Evolutionary conservation across 1,140 invertebrate genomes (phyloP), one percentile per base, ranked within the genome.

Genomic region (Lepidurus couesii): DNA sequence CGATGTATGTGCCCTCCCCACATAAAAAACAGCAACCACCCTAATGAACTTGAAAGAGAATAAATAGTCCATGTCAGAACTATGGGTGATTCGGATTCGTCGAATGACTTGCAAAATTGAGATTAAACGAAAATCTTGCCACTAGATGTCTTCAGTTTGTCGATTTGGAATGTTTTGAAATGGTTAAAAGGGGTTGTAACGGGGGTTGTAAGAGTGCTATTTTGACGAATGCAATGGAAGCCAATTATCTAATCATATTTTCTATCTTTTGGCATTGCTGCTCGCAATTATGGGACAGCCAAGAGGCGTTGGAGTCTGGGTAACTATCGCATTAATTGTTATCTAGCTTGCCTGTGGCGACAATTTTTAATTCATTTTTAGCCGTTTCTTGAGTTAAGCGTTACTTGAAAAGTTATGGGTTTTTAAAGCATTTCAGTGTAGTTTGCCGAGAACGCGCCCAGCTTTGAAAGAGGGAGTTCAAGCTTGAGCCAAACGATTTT

Each of bases 201-300:
- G 8, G 53, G 4, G 45, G 5, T 65, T 21, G n/a, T 65, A 16
- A 1, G 8, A 11, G 6, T 21, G 16, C 1, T 16, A 21, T 65
- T 16, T n/a, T 21, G 45, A 65, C 34, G n/a, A 65, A 65, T 7
- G 3, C 8, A 8, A n/a, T n/a, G 16, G 9, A 16, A 65, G 21
- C 53, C 21, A 65, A 21, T 65, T 65, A 65, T 65, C 53, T 65
- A 65, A 65, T 65, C 53, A 65, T n/a, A 65, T 65, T 65, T 65
- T 65, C 53, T 65, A 65, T 65, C 53, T 65, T 65, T 65, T 65
- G 53, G 53, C 53, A 65, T 21, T 65, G 53, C 53, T 65, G 53
- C 53, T 65, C 53, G 53, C 53, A n/a, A 65, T 65, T 65, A 65
- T 65, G 53, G 53, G 53, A 65, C 53, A 65, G 53, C 53, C 53